These are phyloP conservation scores for Centruroides sculpturatus DNA, from an alignment of 1,140 invertebrate genomes.

Conservation along the genomic window DNA sequence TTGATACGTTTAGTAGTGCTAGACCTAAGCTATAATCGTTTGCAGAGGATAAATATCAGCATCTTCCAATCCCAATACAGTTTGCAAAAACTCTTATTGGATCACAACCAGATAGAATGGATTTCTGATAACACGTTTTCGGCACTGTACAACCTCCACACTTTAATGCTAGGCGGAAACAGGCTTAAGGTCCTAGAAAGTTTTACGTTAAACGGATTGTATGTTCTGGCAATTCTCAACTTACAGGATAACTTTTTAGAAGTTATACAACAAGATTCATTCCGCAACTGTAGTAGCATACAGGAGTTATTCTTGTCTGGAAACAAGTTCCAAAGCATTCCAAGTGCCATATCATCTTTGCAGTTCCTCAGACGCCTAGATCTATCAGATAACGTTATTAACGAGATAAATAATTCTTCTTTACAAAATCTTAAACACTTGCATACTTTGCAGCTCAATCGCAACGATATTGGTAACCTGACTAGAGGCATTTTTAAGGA, in stretches of 20 bases:
- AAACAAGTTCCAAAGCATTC: constrained; percentile 18
- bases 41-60: constrained; percentile 59
- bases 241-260: constrained; percentile 57
- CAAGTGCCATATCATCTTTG: constrained; percentile 17
- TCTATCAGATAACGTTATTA: constrained; percentile 71
- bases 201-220: constrained; percentile 66
- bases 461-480: constrained; percentile 50
- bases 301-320: constrained; percentile 22
- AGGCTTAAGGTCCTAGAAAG: constrained; percentile 58
- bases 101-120: constrained; percentile 20
- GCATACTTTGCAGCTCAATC: constrained; percentile 64
- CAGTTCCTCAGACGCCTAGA: constrained; percentile 60
- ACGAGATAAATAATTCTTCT: constrained; percentile 2
- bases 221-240: constrained; percentile 64
- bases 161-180: constrained; percentile 60
- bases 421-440: constrained; percentile 47
- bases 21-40: constrained; percentile 67
- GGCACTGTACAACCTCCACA: constrained; percentile 68
- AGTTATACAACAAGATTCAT: constrained; percentile 19
- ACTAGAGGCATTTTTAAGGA: constrained; percentile 57
- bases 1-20: constrained; percentile 70
- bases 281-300: constrained; percentile 22
- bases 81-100: constrained; percentile 18
- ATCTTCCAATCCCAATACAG: constrained; percentile 43
- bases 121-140: constrained; percentile 39